Conservation (phyloP, 2,113 vertebrate genomes). For the Myanophis thanlyinensis region DNA sequence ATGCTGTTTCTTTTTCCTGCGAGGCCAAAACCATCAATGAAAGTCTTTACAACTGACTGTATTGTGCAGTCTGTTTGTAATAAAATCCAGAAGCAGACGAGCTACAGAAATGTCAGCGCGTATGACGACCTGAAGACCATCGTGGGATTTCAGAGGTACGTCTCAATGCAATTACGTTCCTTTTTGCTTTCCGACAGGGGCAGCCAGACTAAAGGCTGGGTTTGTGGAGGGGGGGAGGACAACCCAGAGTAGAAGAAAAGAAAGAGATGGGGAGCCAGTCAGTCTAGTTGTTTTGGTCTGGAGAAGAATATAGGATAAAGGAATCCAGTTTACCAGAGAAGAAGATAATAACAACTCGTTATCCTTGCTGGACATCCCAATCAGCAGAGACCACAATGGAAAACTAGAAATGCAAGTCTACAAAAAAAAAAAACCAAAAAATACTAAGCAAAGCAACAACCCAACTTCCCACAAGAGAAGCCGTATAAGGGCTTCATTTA, state of each 20-base stretch:
- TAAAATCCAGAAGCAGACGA: not conserved
- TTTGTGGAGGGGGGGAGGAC: not conserved
- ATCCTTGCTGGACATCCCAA: too few relatives aligned
- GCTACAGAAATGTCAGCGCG: not conserved
- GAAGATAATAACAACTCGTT: too few relatives aligned
- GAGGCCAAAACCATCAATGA: not conserved
- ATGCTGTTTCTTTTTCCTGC: not conserved
- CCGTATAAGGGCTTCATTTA: too few relatives aligned
- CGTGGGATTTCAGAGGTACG: not conserved
- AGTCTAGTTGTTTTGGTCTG: not conserved
- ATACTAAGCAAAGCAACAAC: too few relatives aligned
- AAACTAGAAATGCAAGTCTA: too few relatives aligned
- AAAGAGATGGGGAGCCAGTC: not conserved
- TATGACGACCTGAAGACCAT: not conserved
- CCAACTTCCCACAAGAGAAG: too few relatives aligned
- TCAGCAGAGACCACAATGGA: too few relatives aligned
- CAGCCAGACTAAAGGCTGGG: not conserved
- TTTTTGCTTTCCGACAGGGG: not conserved
- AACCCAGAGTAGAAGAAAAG: not conserved
- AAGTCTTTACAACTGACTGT: not conserved
- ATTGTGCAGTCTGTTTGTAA: not conserved
- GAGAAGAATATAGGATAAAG: not conserved
- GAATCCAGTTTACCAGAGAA: too few relatives aligned
- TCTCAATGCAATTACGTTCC: not conserved
- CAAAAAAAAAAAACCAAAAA: too few relatives aligned